Conservation (phyloP, 2,113 vertebrate genomes). For the Rhadina sibilatrix region DNA sequence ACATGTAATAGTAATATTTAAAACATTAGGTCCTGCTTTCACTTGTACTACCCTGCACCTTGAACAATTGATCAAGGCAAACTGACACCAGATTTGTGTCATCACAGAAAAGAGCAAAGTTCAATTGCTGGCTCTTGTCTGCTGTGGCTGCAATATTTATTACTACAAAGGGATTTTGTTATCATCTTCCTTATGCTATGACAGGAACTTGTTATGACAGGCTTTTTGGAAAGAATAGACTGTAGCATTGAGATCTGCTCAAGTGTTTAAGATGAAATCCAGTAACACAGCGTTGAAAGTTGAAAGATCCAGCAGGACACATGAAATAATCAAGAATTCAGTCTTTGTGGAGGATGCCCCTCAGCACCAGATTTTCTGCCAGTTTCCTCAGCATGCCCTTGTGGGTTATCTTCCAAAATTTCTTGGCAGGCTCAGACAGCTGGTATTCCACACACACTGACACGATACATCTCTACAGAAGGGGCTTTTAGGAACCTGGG, state of each 20-base stretch:
- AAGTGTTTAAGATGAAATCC: not conserved
- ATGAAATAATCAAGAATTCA: not conserved
- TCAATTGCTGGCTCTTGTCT: not conserved
- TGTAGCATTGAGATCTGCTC: not conserved
- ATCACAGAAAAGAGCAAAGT: not conserved
- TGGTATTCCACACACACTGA: not conserved
- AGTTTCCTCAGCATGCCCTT: not conserved
- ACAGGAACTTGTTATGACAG: not conserved
- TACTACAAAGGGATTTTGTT: not conserved
- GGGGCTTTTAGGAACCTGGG: not conserved
- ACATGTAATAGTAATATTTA: not conserved
- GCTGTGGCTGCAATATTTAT: not conserved
- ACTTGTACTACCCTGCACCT: not conserved
- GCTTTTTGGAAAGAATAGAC: not conserved
- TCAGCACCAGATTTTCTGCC: not conserved
- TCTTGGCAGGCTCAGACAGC: not conserved
- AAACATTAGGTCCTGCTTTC: not conserved
- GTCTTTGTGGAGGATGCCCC: not conserved
- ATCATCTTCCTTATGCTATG: not conserved
- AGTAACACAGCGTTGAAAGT: accelerated
- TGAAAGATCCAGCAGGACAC: not conserved
- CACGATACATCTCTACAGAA: not conserved
- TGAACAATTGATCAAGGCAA: not conserved
- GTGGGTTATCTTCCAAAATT: not conserved
- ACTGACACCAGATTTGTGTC: not conserved